A percentile compares a stretch with the other conserved stretches of the same genome.
Evolutionary conservation across 2,888 invertebrate genomes (phyloP).

Genomic region (Drosophila barbarae): DNA sequence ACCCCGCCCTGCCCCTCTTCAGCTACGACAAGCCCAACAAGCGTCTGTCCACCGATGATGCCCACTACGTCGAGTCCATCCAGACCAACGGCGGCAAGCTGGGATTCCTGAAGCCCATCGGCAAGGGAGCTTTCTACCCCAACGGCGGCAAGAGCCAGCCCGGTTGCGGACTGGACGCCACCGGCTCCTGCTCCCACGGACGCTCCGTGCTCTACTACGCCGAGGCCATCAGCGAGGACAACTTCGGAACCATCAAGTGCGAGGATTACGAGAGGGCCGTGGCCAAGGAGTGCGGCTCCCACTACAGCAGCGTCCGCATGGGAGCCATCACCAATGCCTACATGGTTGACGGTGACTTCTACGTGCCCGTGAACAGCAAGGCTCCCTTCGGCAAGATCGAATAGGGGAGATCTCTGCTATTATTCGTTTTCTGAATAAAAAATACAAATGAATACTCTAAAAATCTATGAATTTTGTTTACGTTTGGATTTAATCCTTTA

Average conservation of each 20-base stretch:
- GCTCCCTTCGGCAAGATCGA: constrained; percentile 71
- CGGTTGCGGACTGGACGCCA: constrained; percentile 79
- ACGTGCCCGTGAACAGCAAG: constrained; percentile 70
- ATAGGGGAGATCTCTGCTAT: constrained; percentile 17
- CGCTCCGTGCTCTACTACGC: constrained; percentile 79
- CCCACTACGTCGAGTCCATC: constrained; percentile 76
- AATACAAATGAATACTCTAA: constrained; percentile 1
- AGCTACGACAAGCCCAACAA: constrained; percentile 57
- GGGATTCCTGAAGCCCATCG: constrained; percentile 77
- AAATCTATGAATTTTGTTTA: neutral
- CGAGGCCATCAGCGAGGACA: constrained; percentile 77
- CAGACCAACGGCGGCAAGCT: constrained; percentile 76
- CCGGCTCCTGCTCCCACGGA: constrained; percentile 79
- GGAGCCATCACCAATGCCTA: constrained; percentile 65
- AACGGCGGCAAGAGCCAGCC: constrained; percentile 81
- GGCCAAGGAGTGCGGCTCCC: constrained; percentile 60
- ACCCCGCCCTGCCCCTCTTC: constrained; percentile 76
- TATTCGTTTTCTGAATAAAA: constrained; percentile 21
- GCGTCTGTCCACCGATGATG: constrained; percentile 70
- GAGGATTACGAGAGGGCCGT: constrained; percentile 60
- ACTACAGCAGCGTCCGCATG: constrained; percentile 65
- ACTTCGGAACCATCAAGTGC: constrained; percentile 74
- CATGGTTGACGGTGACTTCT: constrained; percentile 74
- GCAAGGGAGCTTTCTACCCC: constrained; percentile 81
- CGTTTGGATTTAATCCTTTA: too few species aligned